Percentiles rank a stretch among this genome's conserved stretches.
Conservation (phyloP, 2,888 invertebrate genomes). For the Xestia sexstrigata region DNA sequence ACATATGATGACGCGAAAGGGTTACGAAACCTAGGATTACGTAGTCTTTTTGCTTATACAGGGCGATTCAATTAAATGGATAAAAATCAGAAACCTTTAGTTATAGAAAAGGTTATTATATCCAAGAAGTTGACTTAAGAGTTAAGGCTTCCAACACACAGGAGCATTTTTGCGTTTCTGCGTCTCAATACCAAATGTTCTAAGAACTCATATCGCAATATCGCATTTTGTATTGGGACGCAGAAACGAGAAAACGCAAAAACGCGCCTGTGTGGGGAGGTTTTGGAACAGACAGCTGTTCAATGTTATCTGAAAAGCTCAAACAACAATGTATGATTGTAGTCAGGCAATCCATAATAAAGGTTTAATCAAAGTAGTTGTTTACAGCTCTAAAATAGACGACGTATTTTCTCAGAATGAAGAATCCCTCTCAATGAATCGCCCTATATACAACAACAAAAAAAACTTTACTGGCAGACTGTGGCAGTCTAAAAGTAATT, state of each 20-base stretch:
- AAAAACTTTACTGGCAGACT: conserved; percentile 25
- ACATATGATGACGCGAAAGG: conserved; percentile 11
- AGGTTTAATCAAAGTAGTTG: neutral
- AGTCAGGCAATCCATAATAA: neutral
- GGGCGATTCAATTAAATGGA: neutral
- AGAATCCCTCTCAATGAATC: conserved; percentile 12
- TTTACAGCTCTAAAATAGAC: neutral
- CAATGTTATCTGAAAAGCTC: neutral
- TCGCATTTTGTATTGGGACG: no score
- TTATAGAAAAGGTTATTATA: neutral
- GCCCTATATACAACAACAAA: conserved; percentile 26
- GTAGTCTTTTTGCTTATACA: neutral
- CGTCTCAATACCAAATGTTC: no score
- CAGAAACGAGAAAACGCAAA: no score
- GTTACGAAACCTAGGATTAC: conserved; percentile 17
- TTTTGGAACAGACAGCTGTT: neutral
- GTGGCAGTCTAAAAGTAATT: conserved; percentile 46
- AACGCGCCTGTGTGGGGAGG: no score
- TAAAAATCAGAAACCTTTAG: neutral
- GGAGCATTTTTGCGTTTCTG: no score
- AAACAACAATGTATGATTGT: neutral
- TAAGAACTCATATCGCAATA: no score
- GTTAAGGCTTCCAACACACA: no score
- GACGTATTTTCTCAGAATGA: conserved; percentile 4
- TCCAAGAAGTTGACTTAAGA: neutral